Evolutionary conservation across 30 jellyfish, hydroid and myxozoan species (phyloP), one percentile per base, ranked within the genome.

Genomic region (Sanderia malayensis): DNA sequence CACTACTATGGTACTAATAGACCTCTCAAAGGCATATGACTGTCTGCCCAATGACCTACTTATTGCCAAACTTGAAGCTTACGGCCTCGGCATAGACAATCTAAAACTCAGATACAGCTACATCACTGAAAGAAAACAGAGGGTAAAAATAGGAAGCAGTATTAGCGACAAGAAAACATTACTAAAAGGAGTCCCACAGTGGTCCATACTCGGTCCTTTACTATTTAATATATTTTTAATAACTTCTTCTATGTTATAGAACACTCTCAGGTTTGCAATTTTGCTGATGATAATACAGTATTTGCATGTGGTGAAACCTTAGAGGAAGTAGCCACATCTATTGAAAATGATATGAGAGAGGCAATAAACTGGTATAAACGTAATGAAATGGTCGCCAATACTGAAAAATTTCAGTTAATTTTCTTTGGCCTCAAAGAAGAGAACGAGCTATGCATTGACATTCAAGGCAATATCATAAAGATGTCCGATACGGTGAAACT

Each of bases 211-310:
- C 64, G 64, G 64, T 49, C 64, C 64, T 49, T 24, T 41, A 6
- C 55, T 41, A 41, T 41, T 41, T 41, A 41, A 67, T 27, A 67
- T 67, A 19, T 17, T 61, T 61, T 67, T n/a, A 67, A 67, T 67
- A 33, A 67, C 61, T 67, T 33, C 66, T 67, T 67, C 15, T 32
- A 33, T 67, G 67, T 58, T 67, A 41, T 17, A 72, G 64, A 55
- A 64, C 64, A 72, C 74, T 72, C 84, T 72, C 84, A 55, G 74
- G 74, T 58, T 72, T 72, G 74, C 84, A 53, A 72, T 68, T 57
- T 55, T 37, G 74, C 84, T 72, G 74, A 55, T 34, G 74, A 72
- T 33, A 72, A 57, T 47, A 72, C 63, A n/a, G 61, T 57, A 33
- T 72, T 25, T 72, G 84, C 84, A 52, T 72, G 74, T 72, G 74